phyloP scores from a whole-genome alignment of 2,888 invertebrate genomes.

The Trissolcus japonicus region DNA sequence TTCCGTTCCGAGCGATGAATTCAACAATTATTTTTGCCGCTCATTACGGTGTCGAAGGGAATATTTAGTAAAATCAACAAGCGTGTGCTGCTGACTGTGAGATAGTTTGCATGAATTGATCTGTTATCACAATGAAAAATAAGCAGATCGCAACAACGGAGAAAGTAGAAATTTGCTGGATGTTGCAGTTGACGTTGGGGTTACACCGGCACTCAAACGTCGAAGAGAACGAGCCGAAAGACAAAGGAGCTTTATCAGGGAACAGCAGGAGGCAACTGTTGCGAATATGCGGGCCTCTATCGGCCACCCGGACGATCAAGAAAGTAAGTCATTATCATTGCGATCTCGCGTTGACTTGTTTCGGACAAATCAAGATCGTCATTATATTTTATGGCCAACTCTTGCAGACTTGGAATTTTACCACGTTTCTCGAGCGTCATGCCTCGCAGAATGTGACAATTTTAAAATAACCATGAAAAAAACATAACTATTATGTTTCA shows the following conservation, averaged over 20 bases:
- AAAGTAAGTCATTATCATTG: conserved; percentile 67
- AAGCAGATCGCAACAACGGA: conserved; percentile 32
- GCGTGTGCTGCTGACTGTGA: conserved; percentile 11
- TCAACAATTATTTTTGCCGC: conserved; percentile 3
- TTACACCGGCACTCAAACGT: conserved; percentile 87
- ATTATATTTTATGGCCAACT: conserved; percentile 31
- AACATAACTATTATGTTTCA: too few species aligned
- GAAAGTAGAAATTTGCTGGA: conserved; percentile 49
- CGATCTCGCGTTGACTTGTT: conserved; percentile 34
- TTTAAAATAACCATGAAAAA: background rate
- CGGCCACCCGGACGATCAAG: conserved; percentile 71
- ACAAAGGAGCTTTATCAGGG: conserved; percentile 89
- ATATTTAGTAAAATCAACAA: conserved; percentile 30
- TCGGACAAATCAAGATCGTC: conserved; percentile 40
- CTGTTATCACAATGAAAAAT: conserved; percentile 35
- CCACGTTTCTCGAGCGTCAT: too few species aligned
- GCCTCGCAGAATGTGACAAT: too few species aligned
- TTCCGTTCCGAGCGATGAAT: conserved; percentile 12
- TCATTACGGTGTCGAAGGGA: conserved; percentile 14
- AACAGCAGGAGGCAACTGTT: conserved; percentile 84
- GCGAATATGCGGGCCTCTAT: conserved; percentile 77
- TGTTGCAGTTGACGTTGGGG: conserved; percentile 81
- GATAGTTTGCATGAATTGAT: conserved; percentile 35
- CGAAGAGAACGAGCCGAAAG: conserved; percentile 89
- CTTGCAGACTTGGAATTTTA: background rate